Percentiles rank a stretch among this genome's conserved stretches.
These are phyloP conservation scores for Halcyon badia DNA, from an alignment of 2,797 vertebrate genomes.

Conservation along the genomic window DNA sequence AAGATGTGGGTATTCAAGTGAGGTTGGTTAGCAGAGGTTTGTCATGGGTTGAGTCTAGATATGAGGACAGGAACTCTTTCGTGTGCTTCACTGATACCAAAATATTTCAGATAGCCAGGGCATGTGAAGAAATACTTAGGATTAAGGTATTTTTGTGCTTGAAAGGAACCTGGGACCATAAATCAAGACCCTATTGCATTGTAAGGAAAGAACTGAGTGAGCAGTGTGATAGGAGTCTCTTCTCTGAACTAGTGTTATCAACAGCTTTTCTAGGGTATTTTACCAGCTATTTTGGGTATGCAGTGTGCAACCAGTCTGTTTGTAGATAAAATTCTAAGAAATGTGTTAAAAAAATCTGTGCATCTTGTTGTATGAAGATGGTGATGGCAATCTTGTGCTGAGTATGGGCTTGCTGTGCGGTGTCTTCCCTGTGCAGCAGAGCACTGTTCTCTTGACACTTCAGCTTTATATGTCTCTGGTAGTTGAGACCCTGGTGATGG, in stretches of 20 bases:
- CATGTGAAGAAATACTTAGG: not conserved
- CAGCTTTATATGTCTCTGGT: fast-evolving
- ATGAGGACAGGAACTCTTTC: not conserved
- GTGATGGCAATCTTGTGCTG: not conserved
- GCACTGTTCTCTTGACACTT: not conserved
- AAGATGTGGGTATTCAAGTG: not conserved
- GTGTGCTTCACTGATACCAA: not conserved
- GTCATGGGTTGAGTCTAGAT: not conserved
- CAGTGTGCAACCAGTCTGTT: not conserved
- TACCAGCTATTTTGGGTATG: not conserved
- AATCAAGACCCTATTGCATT: not conserved
- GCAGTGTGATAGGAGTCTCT: not conserved
- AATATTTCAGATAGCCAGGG: not conserved
- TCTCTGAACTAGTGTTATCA: not conserved
- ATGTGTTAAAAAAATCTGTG: not conserved
- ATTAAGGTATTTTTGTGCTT: not conserved
- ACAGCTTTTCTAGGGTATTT: not conserved
- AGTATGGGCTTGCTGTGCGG: not conserved
- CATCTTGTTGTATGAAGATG: not conserved
- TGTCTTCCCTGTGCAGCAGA: not conserved
- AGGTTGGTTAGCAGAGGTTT: not conserved
- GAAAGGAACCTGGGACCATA: not conserved
- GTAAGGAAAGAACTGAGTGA: not conserved
- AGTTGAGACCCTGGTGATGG: not conserved
- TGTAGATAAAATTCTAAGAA: not conserved